Percentiles rank a stretch among this genome's conserved stretches.
These are phyloP conservation scores for Drosophila lacertosa DNA, from an alignment of 1,140 invertebrate species.

Conservation along the genomic window DNA sequence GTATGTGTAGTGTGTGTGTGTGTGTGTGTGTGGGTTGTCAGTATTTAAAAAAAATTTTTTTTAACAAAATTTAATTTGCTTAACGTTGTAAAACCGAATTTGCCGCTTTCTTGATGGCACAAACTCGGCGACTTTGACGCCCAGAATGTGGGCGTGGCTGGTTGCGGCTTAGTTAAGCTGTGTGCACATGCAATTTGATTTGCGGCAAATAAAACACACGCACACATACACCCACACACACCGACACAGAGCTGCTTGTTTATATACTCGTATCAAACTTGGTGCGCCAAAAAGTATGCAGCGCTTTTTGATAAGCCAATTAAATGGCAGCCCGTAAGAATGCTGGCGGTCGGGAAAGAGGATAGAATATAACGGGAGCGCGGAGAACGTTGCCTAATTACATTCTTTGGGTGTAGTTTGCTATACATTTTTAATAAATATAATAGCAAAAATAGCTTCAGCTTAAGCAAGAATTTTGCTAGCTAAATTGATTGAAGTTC, in stretches of 20 bases:
- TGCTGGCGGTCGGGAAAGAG: neutral
- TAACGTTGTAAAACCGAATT: conserved; percentile 48
- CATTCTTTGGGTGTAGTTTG: conserved; percentile 13
- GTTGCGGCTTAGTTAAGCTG: conserved; percentile 43
- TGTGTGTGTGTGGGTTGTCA: conserved; percentile 25
- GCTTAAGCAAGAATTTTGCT: neutral
- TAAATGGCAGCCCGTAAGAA: conserved; percentile 23
- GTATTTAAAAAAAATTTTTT: conserved; percentile 58
- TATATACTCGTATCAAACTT: neutral
- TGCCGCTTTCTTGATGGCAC: conserved; percentile 28
- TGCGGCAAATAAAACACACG: conserved; percentile 15
- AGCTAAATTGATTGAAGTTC: neutral
- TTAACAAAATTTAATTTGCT: conserved; percentile 59
- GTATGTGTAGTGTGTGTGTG: conserved; percentile 19
- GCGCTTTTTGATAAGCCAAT: conserved; percentile 50
- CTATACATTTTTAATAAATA: conserved; percentile 14
- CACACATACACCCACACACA: neutral
- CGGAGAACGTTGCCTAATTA: conserved; percentile 6
- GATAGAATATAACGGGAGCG: no score
- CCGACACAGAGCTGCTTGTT: no score
- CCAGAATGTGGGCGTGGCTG: conserved; percentile 21
- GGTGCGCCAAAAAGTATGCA: conserved; percentile 46
- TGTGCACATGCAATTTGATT: conserved; percentile 53
- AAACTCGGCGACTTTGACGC: conserved; percentile 17
- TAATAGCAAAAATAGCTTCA: conserved; percentile 2